Conservation (phyloP, 30 jellyfish, hydroid and myxozoan genomes). For the Aurelia sp. region DNA sequence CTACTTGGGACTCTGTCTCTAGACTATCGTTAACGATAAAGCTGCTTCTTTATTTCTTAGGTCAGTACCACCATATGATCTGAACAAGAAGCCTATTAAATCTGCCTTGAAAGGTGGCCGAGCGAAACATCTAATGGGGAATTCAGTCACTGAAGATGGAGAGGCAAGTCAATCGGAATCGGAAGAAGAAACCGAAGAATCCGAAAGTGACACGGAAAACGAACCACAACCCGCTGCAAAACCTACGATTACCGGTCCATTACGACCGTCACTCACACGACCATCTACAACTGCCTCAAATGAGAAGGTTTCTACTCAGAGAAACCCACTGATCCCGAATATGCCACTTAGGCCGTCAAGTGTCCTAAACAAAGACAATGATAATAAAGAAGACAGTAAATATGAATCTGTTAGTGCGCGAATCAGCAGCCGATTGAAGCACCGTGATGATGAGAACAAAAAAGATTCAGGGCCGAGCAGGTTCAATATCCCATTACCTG, state of each 20-base stretch:
- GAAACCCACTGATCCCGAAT: slow-evolving; percentile 48
- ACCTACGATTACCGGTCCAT: slow-evolving; percentile 36
- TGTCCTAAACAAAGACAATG: slow-evolving; percentile 49
- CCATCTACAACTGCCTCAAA: slow-evolving; percentile 54
- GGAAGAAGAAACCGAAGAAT: slow-evolving; percentile 56
- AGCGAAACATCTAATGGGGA: slow-evolving; percentile 33
- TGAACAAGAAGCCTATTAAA: slow-evolving; percentile 39
- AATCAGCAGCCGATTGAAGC: slow-evolving; percentile 19
- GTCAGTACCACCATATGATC: background rate
- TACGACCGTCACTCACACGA: slow-evolving; percentile 68
- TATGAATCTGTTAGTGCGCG: slow-evolving; percentile 37
- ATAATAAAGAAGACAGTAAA: slow-evolving; percentile 56
- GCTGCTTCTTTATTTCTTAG: too few relatives aligned
- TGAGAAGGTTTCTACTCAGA: slow-evolving; percentile 63
- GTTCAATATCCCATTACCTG: slow-evolving; percentile 55
- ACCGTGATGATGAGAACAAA: slow-evolving; percentile 29
- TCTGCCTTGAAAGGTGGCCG: slow-evolving; percentile 90
- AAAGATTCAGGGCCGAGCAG: slow-evolving; percentile 34
- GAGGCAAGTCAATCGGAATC: slow-evolving; percentile 46
- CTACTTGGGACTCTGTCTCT: too few relatives aligned
- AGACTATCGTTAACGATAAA: too few relatives aligned
- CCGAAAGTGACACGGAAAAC: slow-evolving; percentile 73
- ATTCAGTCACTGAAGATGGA: slow-evolving; percentile 22
- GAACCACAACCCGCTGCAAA: slow-evolving; percentile 55
- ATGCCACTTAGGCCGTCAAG: slow-evolving; percentile 61